Percentiles rank a stretch among this genome's conserved stretches.
Conservation (phyloP, 2,113 vertebrate genomes). For the Myrmecophaga tridactyla region DNA sequence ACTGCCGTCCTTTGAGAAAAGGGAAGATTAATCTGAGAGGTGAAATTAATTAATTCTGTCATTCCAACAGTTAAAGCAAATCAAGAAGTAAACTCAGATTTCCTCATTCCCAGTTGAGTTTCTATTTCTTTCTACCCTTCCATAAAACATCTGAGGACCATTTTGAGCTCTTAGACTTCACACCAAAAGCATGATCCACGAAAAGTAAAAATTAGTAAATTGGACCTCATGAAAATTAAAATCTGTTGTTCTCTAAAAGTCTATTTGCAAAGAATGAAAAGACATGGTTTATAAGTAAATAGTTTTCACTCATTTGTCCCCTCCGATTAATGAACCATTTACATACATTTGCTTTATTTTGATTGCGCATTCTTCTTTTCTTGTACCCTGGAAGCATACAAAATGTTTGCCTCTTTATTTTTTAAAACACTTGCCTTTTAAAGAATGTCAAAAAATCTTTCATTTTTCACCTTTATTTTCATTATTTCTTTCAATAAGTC, state of each 20-base stretch:
- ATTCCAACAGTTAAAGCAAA: not conserved
- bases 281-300: too few species aligned
- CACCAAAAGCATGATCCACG: too few species aligned
- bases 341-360: not conserved
- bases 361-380: not conserved
- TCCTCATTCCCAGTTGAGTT: not conserved
- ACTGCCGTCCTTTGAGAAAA: not conserved
- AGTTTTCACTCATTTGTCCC: not conserved
- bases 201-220: too few species aligned
- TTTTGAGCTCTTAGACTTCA: too few species aligned
- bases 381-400: not conserved
- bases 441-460: not conserved
- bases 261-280: too few species aligned
- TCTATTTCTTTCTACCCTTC: not conserved
- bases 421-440: not conserved
- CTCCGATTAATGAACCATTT: not conserved
- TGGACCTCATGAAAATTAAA: too few species aligned
- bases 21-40: not conserved
- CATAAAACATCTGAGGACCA: not conserved
- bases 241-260: too few species aligned
- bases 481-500: not conserved
- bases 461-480: not conserved
- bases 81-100: not conserved
- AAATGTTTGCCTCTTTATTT: not conserved
- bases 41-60: not conserved